Conservation (phyloP, 2,888 invertebrate genomes). For the Ferdinandea cuprea region DNA sequence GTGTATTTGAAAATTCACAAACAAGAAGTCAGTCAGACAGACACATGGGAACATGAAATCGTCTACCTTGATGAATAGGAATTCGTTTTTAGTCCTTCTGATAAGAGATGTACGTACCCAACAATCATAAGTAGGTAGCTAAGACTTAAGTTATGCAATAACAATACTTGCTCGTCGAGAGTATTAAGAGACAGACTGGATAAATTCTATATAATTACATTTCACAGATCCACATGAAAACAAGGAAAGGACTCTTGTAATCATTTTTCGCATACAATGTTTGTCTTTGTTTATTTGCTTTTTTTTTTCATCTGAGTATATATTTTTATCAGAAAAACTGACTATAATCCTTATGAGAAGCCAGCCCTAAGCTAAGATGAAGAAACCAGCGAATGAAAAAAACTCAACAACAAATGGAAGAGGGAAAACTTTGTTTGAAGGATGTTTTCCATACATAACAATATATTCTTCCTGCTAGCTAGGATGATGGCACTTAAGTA, state of each 20-base stretch:
- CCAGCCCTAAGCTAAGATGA: constrained; percentile 2
- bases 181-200: background rate
- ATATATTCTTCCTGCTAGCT: constrained; percentile 18
- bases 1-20: background rate
- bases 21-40: background rate
- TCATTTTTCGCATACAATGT: constrained; percentile 12
- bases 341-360: constrained; percentile 32
- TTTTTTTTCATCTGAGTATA: background rate
- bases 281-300: background rate
- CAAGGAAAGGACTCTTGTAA: constrained; percentile 28
- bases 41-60: background rate
- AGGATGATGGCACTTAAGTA: constrained; percentile 35
- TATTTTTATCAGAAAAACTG: constrained; percentile 41
- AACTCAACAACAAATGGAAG: constrained; percentile 26
- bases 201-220: constrained; percentile 6
- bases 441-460: constrained; percentile 48
- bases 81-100: background rate
- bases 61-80: background rate
- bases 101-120: too few species aligned
- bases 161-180: background rate
- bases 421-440: constrained; percentile 37
- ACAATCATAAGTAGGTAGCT: too few species aligned
- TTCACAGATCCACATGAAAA: background rate
- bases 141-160: too few species aligned
- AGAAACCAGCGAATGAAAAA: constrained; percentile 3